These are phyloP conservation scores for Campylomormyrus numenius DNA, from an alignment of 2,113 vertebrate species.

Conservation along the genomic window DNA sequence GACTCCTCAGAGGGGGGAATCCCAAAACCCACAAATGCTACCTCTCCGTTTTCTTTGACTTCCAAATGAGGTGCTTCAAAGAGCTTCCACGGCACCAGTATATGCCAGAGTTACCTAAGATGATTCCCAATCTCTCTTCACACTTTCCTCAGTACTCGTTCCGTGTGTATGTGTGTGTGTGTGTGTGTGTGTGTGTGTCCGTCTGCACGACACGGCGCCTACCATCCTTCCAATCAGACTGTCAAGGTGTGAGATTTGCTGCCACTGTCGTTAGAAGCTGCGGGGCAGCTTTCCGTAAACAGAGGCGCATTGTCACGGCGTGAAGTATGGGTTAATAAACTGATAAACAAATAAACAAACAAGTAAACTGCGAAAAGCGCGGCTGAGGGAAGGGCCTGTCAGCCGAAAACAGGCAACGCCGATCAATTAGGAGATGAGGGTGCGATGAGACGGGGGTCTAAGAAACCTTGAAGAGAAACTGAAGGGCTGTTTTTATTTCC, in stretches of 20 bases:
- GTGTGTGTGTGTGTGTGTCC: background rate
- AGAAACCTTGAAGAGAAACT: background rate
- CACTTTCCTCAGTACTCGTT: constrained; percentile 34
- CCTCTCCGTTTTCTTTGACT: constrained; percentile 46
- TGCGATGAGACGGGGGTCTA: background rate
- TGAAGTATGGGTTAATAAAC: background rate
- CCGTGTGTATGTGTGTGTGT: constrained; percentile 16
- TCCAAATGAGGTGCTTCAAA: constrained; percentile 53
- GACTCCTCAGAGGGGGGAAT: constrained; percentile 22
- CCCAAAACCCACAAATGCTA: constrained; percentile 12
- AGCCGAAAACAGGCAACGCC: background rate
- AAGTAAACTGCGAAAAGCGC: background rate
- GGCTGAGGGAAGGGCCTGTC: background rate
- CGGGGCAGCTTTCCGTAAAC: background rate
- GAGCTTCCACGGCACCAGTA: constrained; percentile 35
- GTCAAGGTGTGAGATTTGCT: constrained; percentile 3
- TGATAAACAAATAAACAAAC: background rate
- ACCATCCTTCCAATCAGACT: background rate
- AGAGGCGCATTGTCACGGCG: background rate
- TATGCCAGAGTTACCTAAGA: constrained; percentile 45
- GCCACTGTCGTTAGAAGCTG: background rate
- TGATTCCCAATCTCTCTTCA: constrained; percentile 34
- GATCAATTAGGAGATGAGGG: background rate
- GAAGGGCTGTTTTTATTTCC: background rate
- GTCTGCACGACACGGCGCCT: background rate